A percentile compares a stretch with the other conserved stretches of the same genome.
These are phyloP conservation scores for Drosophila limbata DNA, from an alignment of 2,888 invertebrate species.

Conservation along the genomic window DNA sequence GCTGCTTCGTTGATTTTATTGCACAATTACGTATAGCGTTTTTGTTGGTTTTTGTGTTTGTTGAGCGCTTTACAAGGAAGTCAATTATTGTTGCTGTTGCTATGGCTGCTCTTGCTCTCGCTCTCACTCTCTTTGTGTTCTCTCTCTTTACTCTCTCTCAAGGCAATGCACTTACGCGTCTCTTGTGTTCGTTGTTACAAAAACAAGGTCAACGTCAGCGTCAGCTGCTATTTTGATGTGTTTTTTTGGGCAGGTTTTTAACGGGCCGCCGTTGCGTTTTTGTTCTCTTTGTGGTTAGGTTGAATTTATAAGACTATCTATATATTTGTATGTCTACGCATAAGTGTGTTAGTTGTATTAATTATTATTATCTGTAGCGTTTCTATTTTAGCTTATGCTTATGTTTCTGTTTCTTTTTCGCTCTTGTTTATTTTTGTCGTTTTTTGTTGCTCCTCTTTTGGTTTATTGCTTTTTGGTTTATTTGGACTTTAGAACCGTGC, in stretches of 20 bases:
- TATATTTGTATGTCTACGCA: slow-evolving; percentile 24
- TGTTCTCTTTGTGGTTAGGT: slow-evolving; percentile 60
- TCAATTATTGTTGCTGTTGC: slow-evolving; percentile 47
- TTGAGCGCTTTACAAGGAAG: slow-evolving; percentile 47
- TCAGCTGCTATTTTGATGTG: slow-evolving; percentile 45
- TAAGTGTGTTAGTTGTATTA: slow-evolving; percentile 31
- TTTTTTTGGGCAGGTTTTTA: slow-evolving; percentile 41
- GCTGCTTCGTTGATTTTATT: slow-evolving; percentile 25
- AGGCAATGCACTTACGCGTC: slow-evolving; percentile 59
- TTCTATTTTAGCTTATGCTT: slow-evolving; percentile 48
- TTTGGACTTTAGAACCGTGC: slow-evolving; percentile 77
- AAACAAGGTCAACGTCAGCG: slow-evolving; percentile 63
- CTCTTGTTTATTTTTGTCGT: slow-evolving; percentile 18
- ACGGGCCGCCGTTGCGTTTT: slow-evolving; percentile 19
- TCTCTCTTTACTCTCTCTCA: slow-evolving; percentile 11
- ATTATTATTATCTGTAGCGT: slow-evolving; percentile 51
- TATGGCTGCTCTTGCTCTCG: slow-evolving; percentile 39
- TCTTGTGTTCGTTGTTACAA: slow-evolving; percentile 45
- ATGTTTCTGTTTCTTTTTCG: slow-evolving; percentile 20
- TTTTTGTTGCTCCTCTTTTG: slow-evolving; percentile 40
- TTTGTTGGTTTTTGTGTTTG: slow-evolving; percentile 13
- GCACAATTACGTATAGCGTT: slow-evolving; percentile 45
- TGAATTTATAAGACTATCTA: slow-evolving; percentile 43
- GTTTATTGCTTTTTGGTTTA: slow-evolving; percentile 61
- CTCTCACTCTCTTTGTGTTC: background rate